phyloP scores from a whole-genome alignment of 2,797 vertebrate species.

The Sylvilagus floridanus region DNA sequence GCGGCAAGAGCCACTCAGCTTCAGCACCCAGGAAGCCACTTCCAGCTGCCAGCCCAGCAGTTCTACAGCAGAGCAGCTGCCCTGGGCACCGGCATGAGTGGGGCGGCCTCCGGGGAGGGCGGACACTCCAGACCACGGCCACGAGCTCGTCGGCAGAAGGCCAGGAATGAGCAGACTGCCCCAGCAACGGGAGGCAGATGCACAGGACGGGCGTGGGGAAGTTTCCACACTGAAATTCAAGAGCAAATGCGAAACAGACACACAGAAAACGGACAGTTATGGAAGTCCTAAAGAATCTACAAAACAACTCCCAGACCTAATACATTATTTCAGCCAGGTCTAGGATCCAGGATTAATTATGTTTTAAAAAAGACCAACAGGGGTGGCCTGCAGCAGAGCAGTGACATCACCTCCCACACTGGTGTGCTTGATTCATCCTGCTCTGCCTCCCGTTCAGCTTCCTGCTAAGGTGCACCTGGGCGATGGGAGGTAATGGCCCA shows the following conservation, averaged over 20 bases:
- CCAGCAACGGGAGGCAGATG: background rate
- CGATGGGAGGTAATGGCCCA: too few species aligned
- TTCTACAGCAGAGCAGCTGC: too few species aligned
- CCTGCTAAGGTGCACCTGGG: too few species aligned
- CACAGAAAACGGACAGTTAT: background rate
- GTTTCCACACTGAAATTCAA: background rate
- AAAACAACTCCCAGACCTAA: background rate
- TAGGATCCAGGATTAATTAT: too few species aligned
- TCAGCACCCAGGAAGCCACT: too few species aligned
- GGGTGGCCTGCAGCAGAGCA: too few species aligned
- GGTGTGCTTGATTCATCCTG: too few species aligned
- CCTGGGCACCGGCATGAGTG: background rate
- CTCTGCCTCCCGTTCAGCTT: too few species aligned
- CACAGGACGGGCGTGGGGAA: accelerated
- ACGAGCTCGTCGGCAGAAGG: background rate
- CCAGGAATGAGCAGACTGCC: too few species aligned
- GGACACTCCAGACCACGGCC: background rate
- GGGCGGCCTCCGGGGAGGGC: background rate
- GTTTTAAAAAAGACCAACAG: background rate
- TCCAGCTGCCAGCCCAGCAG: too few species aligned
- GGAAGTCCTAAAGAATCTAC: background rate
- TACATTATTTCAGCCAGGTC: accelerated
- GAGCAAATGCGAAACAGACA: background rate
- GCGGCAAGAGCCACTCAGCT: too few species aligned
- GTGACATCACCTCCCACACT: too few species aligned